phyloP scores from a whole-genome alignment of 2,113 vertebrate genomes.

The Podocnemis expansa region DNA sequence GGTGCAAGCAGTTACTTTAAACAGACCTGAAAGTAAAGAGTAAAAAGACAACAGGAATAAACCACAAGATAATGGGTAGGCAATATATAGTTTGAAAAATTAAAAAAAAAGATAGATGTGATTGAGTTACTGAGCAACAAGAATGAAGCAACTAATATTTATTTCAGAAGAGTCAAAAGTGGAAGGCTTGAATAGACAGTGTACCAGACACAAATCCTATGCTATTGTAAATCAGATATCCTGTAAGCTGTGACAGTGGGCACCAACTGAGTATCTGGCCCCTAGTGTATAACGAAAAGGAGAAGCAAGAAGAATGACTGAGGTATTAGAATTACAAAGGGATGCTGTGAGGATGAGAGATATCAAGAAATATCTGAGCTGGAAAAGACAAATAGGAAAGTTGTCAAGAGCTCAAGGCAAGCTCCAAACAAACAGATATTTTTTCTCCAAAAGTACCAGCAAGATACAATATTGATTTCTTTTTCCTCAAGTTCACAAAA shows the following conservation, averaged over 20 bases:
- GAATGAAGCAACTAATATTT: not conserved
- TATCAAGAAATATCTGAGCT: not conserved
- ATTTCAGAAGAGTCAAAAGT: not conserved
- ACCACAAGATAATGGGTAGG: not conserved
- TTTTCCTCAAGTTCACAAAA: not conserved
- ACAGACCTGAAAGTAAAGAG: not conserved
- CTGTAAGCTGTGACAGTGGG: not conserved
- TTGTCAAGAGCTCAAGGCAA: not conserved
- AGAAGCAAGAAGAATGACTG: not conserved
- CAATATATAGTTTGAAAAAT: not conserved
- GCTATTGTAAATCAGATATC: too few species aligned
- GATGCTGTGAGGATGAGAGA: not conserved
- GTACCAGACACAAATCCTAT: not conserved
- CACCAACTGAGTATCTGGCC: not conserved
- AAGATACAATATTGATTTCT: not conserved
- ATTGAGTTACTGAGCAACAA: not conserved
- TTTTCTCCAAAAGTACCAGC: not conserved
- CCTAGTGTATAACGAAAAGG: not conserved
- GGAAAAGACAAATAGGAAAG: not conserved
- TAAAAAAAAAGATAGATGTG: not conserved
- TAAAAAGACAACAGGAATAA: not conserved
- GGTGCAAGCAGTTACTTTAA: not conserved
- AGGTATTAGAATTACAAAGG: not conserved
- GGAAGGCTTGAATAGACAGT: not conserved
- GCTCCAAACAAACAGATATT: not conserved